Percentiles rank a stretch among this genome's conserved stretches.
These are phyloP conservation scores for Hermatobates lingyangjiaoensis DNA, from an alignment of 1,140 invertebrate species.

Conservation along the genomic window DNA sequence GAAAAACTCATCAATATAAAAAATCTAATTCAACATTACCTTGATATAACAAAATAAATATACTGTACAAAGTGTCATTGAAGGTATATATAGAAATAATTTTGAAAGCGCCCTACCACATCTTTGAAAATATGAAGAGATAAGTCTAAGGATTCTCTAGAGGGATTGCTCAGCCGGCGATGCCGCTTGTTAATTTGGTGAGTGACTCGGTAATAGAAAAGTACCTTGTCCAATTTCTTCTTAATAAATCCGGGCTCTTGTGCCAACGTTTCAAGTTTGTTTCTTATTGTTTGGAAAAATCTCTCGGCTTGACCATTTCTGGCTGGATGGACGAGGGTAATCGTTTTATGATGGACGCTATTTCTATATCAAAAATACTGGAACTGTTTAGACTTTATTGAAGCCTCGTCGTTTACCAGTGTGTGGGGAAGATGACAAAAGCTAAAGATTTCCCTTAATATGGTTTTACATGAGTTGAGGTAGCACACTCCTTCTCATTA, in stretches of 20 bases:
- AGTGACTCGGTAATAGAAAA: neutral
- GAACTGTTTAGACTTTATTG: constrained; percentile 23
- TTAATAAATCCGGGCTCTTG: neutral
- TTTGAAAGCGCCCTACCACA: too few relatives aligned
- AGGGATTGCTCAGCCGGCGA: too few relatives aligned
- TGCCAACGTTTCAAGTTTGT: constrained; percentile 1
- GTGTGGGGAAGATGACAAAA: constrained; percentile 8
- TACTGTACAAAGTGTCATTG: too few relatives aligned
- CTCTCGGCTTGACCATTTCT: constrained; percentile 15
- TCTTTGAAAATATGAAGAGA: too few relatives aligned
- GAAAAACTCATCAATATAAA: too few relatives aligned
- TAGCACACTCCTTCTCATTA: neutral
- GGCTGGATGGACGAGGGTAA: constrained; percentile 20
- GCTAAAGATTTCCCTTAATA: constrained; percentile 7
- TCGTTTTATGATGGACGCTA: constrained; percentile 17
- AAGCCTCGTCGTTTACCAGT: constrained; percentile 8
- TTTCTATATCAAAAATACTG: constrained; percentile 18
- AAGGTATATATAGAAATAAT: too few relatives aligned
- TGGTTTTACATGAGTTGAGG: constrained; percentile 2
- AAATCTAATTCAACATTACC: too few relatives aligned
- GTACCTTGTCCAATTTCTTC: neutral
- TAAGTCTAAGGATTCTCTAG: too few relatives aligned
- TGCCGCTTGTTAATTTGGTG: too few relatives aligned
- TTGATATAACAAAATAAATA: too few relatives aligned
- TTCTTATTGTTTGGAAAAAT: constrained; percentile 10